A percentile compares a stretch with the other conserved stretches of the same genome.
Evolutionary conservation across 2,113 vertebrate genomes (phyloP).

Genomic region (Onychostoma macrolepis): DNA sequence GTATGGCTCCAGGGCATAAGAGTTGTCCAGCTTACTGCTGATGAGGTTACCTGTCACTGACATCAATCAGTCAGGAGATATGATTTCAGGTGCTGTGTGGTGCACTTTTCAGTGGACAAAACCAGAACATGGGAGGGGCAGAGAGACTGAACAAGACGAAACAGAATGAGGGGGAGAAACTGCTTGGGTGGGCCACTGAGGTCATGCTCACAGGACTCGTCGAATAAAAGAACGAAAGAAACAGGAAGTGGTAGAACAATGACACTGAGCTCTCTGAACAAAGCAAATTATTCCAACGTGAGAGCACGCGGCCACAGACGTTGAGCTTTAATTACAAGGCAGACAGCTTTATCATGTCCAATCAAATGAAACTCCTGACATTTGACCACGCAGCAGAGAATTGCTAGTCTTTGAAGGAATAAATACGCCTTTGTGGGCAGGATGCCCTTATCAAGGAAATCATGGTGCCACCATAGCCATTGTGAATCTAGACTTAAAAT

Average conservation of each 20-base stretch:
- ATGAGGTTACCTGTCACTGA: slow-evolving; percentile 21
- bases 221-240: slow-evolving; percentile 60
- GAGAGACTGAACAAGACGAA: slow-evolving; percentile 48
- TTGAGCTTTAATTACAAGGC: slow-evolving; percentile 55
- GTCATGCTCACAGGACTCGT: slow-evolving; percentile 74
- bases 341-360: slow-evolving; percentile 62
- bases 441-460: slow-evolving; percentile 55
- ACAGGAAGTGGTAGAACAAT: slow-evolving; percentile 72
- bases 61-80: slow-evolving; percentile 48
- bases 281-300: slow-evolving; percentile 58
- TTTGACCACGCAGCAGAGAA: slow-evolving; percentile 43
- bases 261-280: slow-evolving; percentile 64
- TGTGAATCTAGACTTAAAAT: slow-evolving; percentile 51
- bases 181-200: slow-evolving; percentile 81
- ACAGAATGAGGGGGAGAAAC: slow-evolving; percentile 54
- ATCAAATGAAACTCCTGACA: slow-evolving; percentile 58
- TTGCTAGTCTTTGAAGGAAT: slow-evolving; percentile 54
- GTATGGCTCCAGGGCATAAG: not conserved
- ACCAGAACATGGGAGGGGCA: slow-evolving; percentile 67
- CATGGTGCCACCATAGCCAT: slow-evolving; percentile 53
- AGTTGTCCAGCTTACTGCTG: not conserved
- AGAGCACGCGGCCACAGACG: slow-evolving; percentile 42
- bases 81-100: slow-evolving; percentile 42
- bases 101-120: slow-evolving; percentile 55
- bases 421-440: slow-evolving; percentile 51